Evolutionary conservation across 2,113 vertebrate species (phyloP).

Genomic region (Esox niger): DNA sequence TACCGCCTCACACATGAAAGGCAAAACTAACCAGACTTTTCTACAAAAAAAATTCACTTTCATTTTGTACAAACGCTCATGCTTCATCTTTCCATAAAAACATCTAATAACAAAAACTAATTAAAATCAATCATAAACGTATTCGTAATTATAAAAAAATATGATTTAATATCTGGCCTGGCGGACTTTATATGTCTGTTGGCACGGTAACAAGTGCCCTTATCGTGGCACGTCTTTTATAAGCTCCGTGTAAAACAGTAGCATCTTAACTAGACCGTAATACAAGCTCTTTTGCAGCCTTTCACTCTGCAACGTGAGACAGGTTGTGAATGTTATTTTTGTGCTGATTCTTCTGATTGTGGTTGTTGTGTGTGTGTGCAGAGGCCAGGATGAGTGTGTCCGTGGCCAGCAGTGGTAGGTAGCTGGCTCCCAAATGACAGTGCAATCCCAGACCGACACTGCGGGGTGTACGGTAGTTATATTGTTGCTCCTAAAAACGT

Average conservation of each 20-base stretch:
- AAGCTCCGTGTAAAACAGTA: constrained; percentile 32
- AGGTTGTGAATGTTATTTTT: constrained; percentile 44
- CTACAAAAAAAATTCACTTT: constrained; percentile 46
- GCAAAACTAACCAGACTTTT: constrained; percentile 54
- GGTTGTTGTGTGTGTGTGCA: too few relatives aligned
- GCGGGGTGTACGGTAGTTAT: constrained; percentile 60
- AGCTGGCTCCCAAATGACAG: constrained; percentile 56
- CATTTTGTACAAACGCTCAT: constrained; percentile 33
- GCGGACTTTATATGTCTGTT: constrained; percentile 9
- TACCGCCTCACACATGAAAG: constrained; percentile 56
- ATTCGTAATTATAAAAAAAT: constrained; percentile 28
- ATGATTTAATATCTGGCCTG: constrained; percentile 19
- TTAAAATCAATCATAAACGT: constrained; percentile 22
- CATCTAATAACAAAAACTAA: neutral
- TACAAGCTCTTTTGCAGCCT: constrained; percentile 30
- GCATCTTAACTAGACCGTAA: constrained; percentile 34
- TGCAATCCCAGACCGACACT: constrained; percentile 48
- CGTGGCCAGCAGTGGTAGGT: constrained; percentile 34
- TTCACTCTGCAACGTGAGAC: constrained; percentile 45
- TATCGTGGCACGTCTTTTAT: constrained; percentile 32
- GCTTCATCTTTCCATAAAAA: neutral
- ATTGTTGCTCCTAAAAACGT: constrained; percentile 59
- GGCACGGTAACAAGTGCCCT: constrained; percentile 14
- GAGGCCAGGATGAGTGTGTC: too few relatives aligned
- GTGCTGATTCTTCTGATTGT: too few relatives aligned